These are phyloP conservation scores for Pteropus rufus DNA, from an alignment of 2,797 vertebrate genomes.

Conservation along the genomic window DNA sequence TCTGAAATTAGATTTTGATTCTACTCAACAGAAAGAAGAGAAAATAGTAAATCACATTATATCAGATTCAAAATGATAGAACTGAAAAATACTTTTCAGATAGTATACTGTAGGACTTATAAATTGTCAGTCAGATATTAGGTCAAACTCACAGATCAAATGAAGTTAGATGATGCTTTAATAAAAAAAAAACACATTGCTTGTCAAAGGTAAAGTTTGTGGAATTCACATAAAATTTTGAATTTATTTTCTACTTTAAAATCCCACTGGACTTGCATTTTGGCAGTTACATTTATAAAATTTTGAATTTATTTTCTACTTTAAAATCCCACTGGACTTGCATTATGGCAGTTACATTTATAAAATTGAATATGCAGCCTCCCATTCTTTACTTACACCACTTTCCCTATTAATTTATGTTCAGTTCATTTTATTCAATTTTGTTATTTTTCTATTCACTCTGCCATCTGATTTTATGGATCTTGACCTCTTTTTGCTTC, in stretches of 20 bases:
- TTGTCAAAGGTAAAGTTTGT: not conserved
- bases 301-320: not conserved
- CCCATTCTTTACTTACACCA: not conserved
- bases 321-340: not conserved
- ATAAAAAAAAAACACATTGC: not conserved
- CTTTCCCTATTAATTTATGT: not conserved
- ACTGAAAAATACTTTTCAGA: not conserved
- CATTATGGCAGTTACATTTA: not conserved
- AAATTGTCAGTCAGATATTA: not conserved
- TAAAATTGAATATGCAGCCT: not conserved
- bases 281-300: not conserved
- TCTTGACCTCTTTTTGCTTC: not conserved
- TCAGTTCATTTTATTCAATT: not conserved
- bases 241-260: too few relatives aligned
- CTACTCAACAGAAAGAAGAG: not conserved
- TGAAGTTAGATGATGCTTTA: not conserved
- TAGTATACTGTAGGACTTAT: not conserved
- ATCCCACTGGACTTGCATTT: too few relatives aligned
- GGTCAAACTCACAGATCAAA: not conserved
- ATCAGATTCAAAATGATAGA: not conserved
- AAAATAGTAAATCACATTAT: not conserved
- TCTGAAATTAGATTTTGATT: not conserved
- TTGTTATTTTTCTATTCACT: not conserved
- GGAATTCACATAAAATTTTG: not conserved
- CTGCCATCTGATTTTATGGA: not conserved